Evolutionary conservation across 2,888 invertebrate genomes (phyloP).

Genomic region (Hypomecis punctinalis): DNA sequence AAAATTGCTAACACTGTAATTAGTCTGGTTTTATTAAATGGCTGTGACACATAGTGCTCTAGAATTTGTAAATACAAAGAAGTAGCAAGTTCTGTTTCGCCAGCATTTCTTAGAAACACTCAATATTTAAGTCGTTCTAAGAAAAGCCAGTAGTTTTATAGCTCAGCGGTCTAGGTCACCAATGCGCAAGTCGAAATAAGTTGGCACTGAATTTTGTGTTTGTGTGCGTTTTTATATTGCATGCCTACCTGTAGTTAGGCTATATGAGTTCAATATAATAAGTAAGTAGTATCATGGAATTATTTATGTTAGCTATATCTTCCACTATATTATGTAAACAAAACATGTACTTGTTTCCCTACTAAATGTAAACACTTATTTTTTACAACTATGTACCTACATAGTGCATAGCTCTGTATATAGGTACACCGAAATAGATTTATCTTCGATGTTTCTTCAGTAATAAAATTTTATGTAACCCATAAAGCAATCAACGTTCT

Average conservation of each 20-base stretch:
- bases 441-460: conserved; percentile 43
- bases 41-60: too few species aligned
- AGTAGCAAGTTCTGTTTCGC: neutral
- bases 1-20: too few species aligned
- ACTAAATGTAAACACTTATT: neutral
- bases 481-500: conserved; percentile 48
- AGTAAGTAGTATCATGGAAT: too few species aligned
- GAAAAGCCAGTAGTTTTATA: conserved; percentile 7
- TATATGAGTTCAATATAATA: neutral
- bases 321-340: too few species aligned
- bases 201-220: conserved; percentile 43
- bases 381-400: neutral
- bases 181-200: conserved; percentile 54
- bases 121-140: neutral
- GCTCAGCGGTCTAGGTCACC: conserved; percentile 49
- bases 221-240: conserved; percentile 32
- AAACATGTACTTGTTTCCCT: neutral
- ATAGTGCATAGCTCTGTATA: neutral
- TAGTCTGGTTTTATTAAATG: too few species aligned
- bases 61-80: too few species aligned
- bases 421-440: conserved; percentile 44
- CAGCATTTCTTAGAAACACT: neutral
- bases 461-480: conserved; percentile 49
- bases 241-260: conserved; percentile 12
- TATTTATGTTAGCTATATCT: too few species aligned